Percentiles rank a stretch among this genome's conserved stretches.
Conservation (phyloP, 1,140 invertebrate species). For the Charaxes varanes region DNA sequence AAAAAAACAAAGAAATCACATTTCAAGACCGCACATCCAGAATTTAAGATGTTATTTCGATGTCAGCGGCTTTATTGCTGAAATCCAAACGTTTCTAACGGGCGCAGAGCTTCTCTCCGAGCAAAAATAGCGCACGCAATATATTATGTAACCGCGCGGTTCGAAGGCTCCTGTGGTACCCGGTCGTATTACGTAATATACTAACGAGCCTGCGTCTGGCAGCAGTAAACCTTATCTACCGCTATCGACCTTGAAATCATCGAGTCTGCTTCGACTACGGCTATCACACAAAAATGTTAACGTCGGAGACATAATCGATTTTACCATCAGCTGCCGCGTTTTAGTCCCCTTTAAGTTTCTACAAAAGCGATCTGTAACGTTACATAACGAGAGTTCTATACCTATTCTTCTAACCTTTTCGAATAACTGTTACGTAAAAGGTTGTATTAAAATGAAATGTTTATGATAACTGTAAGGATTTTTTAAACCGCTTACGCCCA, state of each 20-base stretch:
- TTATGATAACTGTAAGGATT: no score
- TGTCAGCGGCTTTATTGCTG: constrained; percentile 14
- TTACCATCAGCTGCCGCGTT: constrained; percentile 14
- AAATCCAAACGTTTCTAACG: constrained; percentile 31
- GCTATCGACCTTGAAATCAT: constrained; percentile 21
- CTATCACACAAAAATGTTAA: constrained; percentile 14
- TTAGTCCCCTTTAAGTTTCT: constrained; percentile 2
- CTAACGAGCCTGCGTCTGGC: constrained; percentile 25
- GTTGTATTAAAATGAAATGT: no score
- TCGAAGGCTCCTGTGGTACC: constrained; percentile 14
- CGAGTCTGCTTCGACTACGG: constrained; percentile 13
- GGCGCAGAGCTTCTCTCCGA: constrained; percentile 29
- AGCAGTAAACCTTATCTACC: constrained; percentile 27
- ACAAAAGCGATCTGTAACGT: background rate
- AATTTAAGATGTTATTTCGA: constrained; percentile 8
- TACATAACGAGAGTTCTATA: constrained; percentile 1
- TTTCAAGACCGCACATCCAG: no score
- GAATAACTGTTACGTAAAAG: no score
- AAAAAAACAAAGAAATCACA: no score
- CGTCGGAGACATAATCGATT: constrained; percentile 17
- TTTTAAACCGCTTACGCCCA: no score
- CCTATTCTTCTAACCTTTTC: no score
- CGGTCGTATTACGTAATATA: constrained; percentile 27
- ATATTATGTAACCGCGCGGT: constrained; percentile 28
- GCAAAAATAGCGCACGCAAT: constrained; percentile 34